Evolutionary conservation across 2,888 invertebrate species (phyloP).

Genomic region (Notodonta ziczac): DNA sequence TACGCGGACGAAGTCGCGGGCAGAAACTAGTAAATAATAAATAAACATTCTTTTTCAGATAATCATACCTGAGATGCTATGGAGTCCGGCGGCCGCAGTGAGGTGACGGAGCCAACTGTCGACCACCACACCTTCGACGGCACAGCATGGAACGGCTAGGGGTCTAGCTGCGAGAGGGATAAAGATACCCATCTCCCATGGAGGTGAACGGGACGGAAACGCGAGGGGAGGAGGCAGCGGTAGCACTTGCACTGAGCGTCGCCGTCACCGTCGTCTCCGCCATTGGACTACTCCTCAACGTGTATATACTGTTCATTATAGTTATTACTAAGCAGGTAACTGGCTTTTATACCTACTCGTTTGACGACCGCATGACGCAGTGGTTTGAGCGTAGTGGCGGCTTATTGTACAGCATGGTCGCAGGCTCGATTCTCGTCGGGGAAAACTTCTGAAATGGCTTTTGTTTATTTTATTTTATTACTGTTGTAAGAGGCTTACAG

Average conservation of each 20-base stretch:
- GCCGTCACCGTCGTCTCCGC: slow-evolving; percentile 88
- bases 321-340: slow-evolving; percentile 89
- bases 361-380: no score
- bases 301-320: slow-evolving; percentile 89
- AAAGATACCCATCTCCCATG: slow-evolving; percentile 53
- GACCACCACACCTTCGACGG: slow-evolving; percentile 33
- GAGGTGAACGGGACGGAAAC: slow-evolving; percentile 79
- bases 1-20: no score
- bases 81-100: slow-evolving; percentile 76
- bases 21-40: no score
- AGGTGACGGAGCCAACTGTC: slow-evolving; percentile 63
- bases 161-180: slow-evolving; percentile 47
- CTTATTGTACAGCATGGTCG: no score
- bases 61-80: slow-evolving; percentile 62
- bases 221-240: slow-evolving; percentile 83
- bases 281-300: slow-evolving; percentile 89
- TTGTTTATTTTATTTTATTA: no score
- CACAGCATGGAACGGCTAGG: slow-evolving; percentile 56
- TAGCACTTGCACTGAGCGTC: slow-evolving; percentile 87
- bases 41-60: slow-evolving; percentile 55
- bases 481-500: no score
- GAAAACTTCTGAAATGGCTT: not conserved
- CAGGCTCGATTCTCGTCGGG: no score
- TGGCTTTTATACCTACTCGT: not conserved
- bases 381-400: no score